A percentile compares a stretch with the other conserved stretches of the same genome.
These are phyloP conservation scores for Falco novaeseelandiae DNA, from an alignment of 2,797 vertebrate genomes.

Conservation along the genomic window DNA sequence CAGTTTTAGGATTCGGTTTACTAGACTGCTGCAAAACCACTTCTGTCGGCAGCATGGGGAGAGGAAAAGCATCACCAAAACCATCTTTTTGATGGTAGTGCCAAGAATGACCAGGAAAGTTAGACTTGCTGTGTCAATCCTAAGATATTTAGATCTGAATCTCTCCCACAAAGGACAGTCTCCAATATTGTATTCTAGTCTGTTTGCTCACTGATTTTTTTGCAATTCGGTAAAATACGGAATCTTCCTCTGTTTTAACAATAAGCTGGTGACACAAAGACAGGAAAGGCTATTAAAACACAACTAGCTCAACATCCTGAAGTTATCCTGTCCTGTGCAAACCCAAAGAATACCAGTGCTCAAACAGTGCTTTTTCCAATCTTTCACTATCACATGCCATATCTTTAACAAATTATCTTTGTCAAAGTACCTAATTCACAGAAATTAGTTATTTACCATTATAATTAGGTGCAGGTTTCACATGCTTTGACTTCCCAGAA, in stretches of 20 bases:
- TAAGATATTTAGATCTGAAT: background rate
- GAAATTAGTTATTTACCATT: background rate
- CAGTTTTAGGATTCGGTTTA: background rate
- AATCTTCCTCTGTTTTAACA: conserved; percentile 24
- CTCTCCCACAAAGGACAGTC: background rate
- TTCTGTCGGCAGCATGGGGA: background rate
- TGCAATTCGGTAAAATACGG: background rate
- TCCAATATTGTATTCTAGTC: background rate
- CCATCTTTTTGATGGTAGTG: background rate
- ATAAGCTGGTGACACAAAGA: conserved; percentile 46
- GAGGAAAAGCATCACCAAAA: background rate
- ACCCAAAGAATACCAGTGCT: background rate
- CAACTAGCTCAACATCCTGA: conserved; percentile 32
- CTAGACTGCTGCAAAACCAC: background rate
- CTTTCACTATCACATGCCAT: background rate
- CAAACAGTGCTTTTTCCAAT: background rate
- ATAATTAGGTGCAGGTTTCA: background rate
- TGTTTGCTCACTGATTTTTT: background rate
- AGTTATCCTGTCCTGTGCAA: background rate
- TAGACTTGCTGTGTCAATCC: background rate
- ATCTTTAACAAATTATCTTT: background rate
- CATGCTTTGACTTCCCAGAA: background rate
- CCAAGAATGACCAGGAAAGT: background rate
- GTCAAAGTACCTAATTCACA: background rate
- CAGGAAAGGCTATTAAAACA: conserved; percentile 43